Conservation (phyloP, 2,888 invertebrate species). For the Lasioglossum calceatum region DNA sequence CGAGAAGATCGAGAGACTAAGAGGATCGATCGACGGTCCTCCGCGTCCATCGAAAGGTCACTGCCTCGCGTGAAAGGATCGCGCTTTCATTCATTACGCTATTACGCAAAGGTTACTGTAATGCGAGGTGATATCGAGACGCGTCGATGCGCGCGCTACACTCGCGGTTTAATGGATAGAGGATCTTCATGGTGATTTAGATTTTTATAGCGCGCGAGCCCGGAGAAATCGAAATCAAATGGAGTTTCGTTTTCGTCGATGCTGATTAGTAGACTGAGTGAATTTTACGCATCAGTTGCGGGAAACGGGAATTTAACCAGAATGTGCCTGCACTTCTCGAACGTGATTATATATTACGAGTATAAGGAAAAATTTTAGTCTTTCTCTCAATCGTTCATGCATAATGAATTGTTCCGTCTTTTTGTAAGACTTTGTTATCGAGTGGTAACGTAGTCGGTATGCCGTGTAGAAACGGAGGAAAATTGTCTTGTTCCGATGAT, state of each 20-base stretch:
- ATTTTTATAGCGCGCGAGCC: not conserved
- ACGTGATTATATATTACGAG: not conserved
- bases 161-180: not conserved
- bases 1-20: conserved; percentile 2
- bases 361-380: not conserved
- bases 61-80: conserved; percentile 61
- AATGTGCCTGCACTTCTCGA: not conserved
- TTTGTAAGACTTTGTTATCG: not conserved
- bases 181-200: not conserved
- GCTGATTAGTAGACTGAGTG: not conserved
- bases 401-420: not conserved
- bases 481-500: not conserved
- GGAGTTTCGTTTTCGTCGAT: not conserved
- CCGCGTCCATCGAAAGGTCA: conserved; percentile 51
- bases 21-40: conserved; percentile 20
- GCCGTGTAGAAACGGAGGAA: too few species aligned
- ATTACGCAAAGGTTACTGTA: conserved; percentile 51
- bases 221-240: not conserved
- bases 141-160: not conserved
- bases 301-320: not conserved
- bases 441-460: not conserved
- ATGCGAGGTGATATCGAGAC: conserved; percentile 14
- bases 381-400: too few species aligned
- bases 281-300: not conserved
- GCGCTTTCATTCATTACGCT: conserved; percentile 56